Percentiles rank a stretch among this genome's conserved stretches.
Evolutionary conservation across 2,113 vertebrate genomes (phyloP).

Genomic region (Copsychus sechellarum): DNA sequence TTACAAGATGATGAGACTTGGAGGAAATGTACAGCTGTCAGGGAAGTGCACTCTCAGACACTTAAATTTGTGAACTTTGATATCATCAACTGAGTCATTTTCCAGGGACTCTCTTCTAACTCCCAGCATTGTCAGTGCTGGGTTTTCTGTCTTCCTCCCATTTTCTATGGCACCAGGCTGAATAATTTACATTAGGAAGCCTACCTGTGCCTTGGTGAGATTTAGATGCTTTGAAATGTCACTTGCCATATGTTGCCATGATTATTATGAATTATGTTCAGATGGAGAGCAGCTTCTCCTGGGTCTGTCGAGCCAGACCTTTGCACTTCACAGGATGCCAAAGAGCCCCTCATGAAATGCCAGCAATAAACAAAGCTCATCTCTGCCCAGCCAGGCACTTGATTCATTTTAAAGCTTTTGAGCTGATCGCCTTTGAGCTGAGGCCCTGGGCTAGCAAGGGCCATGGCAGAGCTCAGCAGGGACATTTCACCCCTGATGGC

Average conservation of each 20-base stretch:
- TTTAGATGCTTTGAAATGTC: neutral
- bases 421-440: neutral
- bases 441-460: rapidly evolving
- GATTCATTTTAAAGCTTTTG: neutral
- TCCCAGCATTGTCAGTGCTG: neutral
- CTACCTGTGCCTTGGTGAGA: neutral
- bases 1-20: conserved; percentile 59
- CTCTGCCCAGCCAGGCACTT: neutral
- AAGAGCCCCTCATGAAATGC: neutral
- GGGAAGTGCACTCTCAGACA: neutral
- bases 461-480: too few species aligned
- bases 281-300: neutral
- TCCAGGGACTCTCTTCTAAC: neutral
- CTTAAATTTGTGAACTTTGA: neutral
- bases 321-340: neutral
- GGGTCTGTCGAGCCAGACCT: neutral
- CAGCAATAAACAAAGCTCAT: neutral
- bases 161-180: neutral
- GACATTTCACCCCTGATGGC: neutral
- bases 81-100: neutral
- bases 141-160: neutral
- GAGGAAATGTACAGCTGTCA: conserved; percentile 44
- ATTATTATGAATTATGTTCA: neutral
- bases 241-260: conserved; percentile 3
- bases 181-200: neutral